phyloP scores from a whole-genome alignment of 2,888 invertebrate species.

The Pandemis heparana region DNA sequence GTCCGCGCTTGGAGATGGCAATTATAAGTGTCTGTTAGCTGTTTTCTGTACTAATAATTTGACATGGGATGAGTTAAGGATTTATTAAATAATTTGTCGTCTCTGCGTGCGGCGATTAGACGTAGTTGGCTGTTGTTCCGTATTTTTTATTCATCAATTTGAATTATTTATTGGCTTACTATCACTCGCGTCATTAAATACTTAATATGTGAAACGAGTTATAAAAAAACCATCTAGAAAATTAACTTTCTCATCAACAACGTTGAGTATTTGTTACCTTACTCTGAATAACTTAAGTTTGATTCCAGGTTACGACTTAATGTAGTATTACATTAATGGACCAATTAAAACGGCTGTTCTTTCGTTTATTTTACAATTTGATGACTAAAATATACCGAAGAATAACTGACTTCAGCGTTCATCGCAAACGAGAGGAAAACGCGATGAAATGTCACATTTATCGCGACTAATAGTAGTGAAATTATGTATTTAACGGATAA shows the following conservation, averaged over 20 bases:
- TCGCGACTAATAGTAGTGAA: no score
- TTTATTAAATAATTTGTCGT: neutral
- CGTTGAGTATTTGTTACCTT: no score
- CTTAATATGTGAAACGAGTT: no score
- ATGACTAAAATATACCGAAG: conserved; percentile 3
- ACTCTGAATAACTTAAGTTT: no score
- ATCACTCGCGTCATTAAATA: no score
- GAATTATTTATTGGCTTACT: no score
- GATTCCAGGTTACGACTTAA: no score
- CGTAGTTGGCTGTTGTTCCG: conserved; percentile 1
- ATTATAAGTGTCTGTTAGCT: neutral
- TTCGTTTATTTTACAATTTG: neutral
- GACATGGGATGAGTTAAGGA: neutral
- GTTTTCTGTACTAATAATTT: neutral
- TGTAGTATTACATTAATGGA: neutral
- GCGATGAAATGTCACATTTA: neutral
- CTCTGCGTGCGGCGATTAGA: neutral
- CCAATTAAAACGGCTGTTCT: neutral
- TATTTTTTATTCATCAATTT: neutral
- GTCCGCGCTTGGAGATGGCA: conserved; percentile 21
- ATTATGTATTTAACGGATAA: no score
- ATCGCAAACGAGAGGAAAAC: conserved; percentile 16
- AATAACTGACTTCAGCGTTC: conserved; percentile 4
- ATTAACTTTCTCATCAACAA: no score
- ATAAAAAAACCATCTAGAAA: no score